These are phyloP conservation scores for Solenopsis invicta DNA, from an alignment of 1,140 invertebrate species.

Conservation along the genomic window DNA sequence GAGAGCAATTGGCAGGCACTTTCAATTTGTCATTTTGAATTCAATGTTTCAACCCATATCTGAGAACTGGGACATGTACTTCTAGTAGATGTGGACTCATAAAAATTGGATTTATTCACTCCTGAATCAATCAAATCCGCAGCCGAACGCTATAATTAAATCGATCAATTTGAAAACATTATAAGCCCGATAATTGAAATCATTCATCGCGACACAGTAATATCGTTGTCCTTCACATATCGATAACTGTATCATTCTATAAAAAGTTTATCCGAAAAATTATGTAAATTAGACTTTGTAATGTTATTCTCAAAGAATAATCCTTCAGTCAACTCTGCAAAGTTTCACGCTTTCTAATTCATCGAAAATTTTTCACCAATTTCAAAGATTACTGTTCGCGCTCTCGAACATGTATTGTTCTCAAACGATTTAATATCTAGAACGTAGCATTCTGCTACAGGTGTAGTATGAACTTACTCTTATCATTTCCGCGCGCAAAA, in stretches of 20 bases:
- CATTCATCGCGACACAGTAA: background rate
- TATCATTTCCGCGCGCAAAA: background rate
- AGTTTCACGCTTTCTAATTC: background rate
- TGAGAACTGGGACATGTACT: background rate
- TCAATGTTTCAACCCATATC: background rate
- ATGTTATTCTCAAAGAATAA: background rate
- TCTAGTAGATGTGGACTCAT: background rate
- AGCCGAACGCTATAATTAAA: background rate
- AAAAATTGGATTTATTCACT: slow-evolving; percentile 14
- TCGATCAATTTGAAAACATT: slow-evolving; percentile 23
- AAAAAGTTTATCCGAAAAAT: background rate
- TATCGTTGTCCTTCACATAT: background rate
- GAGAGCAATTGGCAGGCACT: background rate
- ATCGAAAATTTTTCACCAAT: slow-evolving; percentile 1
- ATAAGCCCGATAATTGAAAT: background rate
- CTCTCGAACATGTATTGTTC: background rate
- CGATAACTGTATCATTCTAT: background rate
- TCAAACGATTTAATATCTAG: slow-evolving; percentile 11
- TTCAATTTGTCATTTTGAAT: background rate
- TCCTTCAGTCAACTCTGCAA: background rate
- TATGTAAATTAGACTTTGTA: background rate
- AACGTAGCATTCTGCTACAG: background rate
- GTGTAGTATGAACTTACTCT: background rate
- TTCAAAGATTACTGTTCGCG: background rate
- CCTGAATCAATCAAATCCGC: slow-evolving; percentile 21